Base-by-base conservation (phyloP, 2,888 invertebrate species). In the Dinocampus coccinellae region DNA sequence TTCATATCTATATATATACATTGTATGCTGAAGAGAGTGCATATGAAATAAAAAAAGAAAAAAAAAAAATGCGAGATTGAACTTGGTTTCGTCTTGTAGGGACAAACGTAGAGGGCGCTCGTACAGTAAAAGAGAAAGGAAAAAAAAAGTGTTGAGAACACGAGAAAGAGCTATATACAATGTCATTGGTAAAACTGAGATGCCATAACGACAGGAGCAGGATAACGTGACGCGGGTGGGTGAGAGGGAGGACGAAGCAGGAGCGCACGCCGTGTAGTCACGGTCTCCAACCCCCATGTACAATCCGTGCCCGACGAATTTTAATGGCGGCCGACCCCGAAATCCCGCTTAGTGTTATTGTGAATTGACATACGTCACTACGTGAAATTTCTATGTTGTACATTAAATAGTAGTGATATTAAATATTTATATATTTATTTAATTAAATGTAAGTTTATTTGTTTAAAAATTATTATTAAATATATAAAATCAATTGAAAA, bases 281-380 rank as follows among this genome's bases (percentile, higher is more conserved):
- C 78, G 77, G 78, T 77, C 79, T 78, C 72, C 69, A 66, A 61
- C 68, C 72, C 64, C 68, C 65, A 73, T 70, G 73, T 53, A 73
- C 72, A 75, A 69, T 57, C 74, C 77, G 69, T 68, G 73, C 73
- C 80, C 81, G 80, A 82, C 84, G 84, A 81, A 85, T 83, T 83
- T 85, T 84, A 85, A 84, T 85, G 85, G 84, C 85, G 85, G 82
- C 83, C 81, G 80, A 79, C 79, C 78, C 77, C 73, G 79, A 80
- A 77, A 83, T 77, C 72, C 79, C 80, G 81, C 79, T 80, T 80
- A 80, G 83, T 85, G 83, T 84, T 84, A 81, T 83, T 79, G 81
- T 82, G 78, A 82, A 80, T 79, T 79, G 80, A 83, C 79, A 73
- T 64, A 78, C 63, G 63, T 63, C 63, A 63, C 29, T 47, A 66